Conservation (phyloP, 2,888 invertebrate species). For the Silvanus unidentatus region DNA sequence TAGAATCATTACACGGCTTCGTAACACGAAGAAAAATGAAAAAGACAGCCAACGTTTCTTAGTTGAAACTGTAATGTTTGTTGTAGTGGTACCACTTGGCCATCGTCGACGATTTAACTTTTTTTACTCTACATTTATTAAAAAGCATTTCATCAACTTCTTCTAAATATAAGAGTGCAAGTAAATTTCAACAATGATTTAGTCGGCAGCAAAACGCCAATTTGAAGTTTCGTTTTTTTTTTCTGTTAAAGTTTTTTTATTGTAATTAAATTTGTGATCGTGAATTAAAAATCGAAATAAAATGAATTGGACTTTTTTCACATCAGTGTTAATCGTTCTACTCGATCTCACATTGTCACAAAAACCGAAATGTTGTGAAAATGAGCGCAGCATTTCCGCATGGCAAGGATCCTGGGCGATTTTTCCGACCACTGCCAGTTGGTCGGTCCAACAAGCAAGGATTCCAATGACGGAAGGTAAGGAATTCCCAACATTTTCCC, state of each 20-base stretch:
- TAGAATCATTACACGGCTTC: slow-evolving; percentile 33
- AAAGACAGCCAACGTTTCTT: slow-evolving; percentile 21
- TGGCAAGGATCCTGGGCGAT: slow-evolving; percentile 32
- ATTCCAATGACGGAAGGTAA: slow-evolving; percentile 39
- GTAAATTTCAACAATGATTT: background rate
- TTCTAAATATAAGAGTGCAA: slow-evolving; percentile 4
- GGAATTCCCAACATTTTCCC: too few relatives aligned
- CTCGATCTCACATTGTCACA: too few relatives aligned
- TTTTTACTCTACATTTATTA: background rate
- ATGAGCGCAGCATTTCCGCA: slow-evolving; percentile 21
- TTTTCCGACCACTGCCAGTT: slow-evolving; percentile 30
- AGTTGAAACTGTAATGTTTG: slow-evolving; percentile 15
- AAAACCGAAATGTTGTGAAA: slow-evolving; percentile 16
- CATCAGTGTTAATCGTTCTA: slow-evolving; percentile 4
- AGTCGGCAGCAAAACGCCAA: too few relatives aligned
- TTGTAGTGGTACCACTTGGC: slow-evolving; percentile 23
- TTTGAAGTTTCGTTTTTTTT: background rate
- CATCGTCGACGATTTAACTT: slow-evolving; percentile 6
- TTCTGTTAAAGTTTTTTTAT: background rate
- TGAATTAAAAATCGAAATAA: slow-evolving; percentile 12
- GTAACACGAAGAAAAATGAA: slow-evolving; percentile 28
- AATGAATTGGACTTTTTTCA: too few relatives aligned
- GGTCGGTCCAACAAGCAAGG: slow-evolving; percentile 35
- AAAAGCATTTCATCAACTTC: slow-evolving; percentile 3
- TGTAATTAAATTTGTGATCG: slow-evolving; percentile 22